Evolutionary conservation across 2,888 invertebrate genomes (phyloP), one percentile per base, ranked within the genome.

Genomic region (Thymelicus sylvestris): DNA sequence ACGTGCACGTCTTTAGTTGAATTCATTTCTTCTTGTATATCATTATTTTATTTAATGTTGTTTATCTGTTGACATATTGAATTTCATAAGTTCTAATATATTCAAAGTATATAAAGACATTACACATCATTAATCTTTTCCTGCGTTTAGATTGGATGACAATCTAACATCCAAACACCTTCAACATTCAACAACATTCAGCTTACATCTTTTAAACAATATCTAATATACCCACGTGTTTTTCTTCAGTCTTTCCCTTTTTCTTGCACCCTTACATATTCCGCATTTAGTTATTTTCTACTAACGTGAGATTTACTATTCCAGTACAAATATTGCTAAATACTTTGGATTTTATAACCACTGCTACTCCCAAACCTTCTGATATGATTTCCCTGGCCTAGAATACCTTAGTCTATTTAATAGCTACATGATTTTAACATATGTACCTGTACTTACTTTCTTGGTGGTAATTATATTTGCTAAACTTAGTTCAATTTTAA

Each of bases 1-100:
- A 86, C 85, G 78, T 86, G 78, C 38, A 85, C 80, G 72, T 78
- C 84, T 80, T 83, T 86, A 74, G 75, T 83, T 74, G 73, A 71
- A 75, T 74, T 79, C 80, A 80, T 80, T 77, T 80, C 78, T 80
- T 80, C 75, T 79, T 83, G 77, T 83, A 81, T 85, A 83, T 83
- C 88, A 85, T 87, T 74, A 77, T 82, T 79, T 78, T 76, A 75
- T 31, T 31, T 19, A n/a, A 19, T 47, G 47, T 13, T 47, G 15
- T 47, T 0, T 44, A 5, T 61, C 19, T 61, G 61, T 41, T 41
- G 13, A 6, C 6, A 13, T 52, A 44, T 57, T 24, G 10, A 8
- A 10, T 12, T 39, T 41, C 3, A 38, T 60, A 41, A 39, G n/a
- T 15, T 8, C n/a, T 60, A 6, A 39, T 31, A 57, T 13, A 31